Percentiles rank a stretch among this genome's conserved stretches.
Evolutionary conservation across 2,888 invertebrate genomes (phyloP).

Genomic region (Philaethria dido): DNA sequence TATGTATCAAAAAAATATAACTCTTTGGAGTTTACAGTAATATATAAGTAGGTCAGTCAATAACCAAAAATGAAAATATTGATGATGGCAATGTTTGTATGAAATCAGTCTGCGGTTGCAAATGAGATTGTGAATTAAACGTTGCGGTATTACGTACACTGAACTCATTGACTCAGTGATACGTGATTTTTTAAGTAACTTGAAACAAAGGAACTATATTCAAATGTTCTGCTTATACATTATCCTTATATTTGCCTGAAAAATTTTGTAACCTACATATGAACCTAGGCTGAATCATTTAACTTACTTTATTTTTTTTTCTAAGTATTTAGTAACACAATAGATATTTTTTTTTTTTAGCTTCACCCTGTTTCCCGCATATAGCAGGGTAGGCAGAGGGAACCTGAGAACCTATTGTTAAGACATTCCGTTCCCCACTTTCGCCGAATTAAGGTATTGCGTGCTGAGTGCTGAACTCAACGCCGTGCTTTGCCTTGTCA

Average conservation of each 20-base stretch:
- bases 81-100: constrained; percentile 1
- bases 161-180: constrained; percentile 5
- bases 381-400: too few relatives aligned
- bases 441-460: too few relatives aligned
- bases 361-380: too few relatives aligned
- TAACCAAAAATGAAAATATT: not conserved
- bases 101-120: constrained; percentile 14
- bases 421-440: too few relatives aligned
- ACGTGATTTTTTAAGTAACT: not conserved
- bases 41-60: not conserved
- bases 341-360: too few relatives aligned
- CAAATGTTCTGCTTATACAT: not conserved
- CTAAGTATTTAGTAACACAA: too few relatives aligned
- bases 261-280: not conserved
- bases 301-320: not conserved
- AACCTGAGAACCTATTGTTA: too few relatives aligned
- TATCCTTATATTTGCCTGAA: not conserved
- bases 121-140: constrained; percentile 1
- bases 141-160: constrained; percentile 2
- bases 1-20: too few relatives aligned
- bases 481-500: too few relatives aligned
- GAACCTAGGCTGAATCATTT: not conserved
- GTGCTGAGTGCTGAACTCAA: too few relatives aligned
- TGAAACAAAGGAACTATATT: not conserved
- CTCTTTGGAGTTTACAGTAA: not conserved